Evolutionary conservation across 2,113 vertebrate species (phyloP).

Genomic region (Brienomyrus longianalis): DNA sequence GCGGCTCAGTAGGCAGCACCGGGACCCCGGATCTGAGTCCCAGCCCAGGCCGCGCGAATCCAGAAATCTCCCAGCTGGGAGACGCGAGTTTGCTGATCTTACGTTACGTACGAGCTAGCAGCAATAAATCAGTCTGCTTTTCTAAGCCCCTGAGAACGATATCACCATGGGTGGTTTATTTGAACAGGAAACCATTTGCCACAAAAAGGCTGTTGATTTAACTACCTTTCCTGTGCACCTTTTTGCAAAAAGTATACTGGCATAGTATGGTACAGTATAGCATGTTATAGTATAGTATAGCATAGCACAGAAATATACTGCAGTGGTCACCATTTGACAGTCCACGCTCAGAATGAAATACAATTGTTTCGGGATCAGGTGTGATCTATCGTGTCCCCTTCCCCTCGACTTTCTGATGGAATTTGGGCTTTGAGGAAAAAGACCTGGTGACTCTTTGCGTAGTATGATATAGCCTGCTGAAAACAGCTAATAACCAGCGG

Average conservation of each 20-base stretch:
- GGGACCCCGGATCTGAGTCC: neutral
- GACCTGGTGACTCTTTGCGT: no score
- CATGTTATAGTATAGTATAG: neutral
- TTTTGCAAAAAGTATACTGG: neutral
- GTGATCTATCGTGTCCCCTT: neutral
- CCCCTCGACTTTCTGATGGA: neutral
- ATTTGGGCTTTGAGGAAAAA: neutral
- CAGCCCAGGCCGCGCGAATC: neutral
- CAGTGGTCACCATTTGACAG: neutral
- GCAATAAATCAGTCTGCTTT: neutral
- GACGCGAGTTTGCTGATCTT: neutral
- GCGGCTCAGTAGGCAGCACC: neutral
- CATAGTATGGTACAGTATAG: neutral
- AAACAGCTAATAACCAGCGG: neutral
- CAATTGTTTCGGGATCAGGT: neutral
- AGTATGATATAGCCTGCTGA: neutral
- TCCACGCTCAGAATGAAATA: neutral
- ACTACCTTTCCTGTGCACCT: neutral
- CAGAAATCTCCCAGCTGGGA: neutral
- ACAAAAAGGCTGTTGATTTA: conserved; percentile 5
- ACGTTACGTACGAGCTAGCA: neutral
- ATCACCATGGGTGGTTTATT: conserved; percentile 2
- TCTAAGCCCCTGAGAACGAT: neutral
- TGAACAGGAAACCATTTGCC: conserved; percentile 3
- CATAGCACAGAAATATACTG: neutral